Evolutionary conservation across 2,888 invertebrate species (phyloP), one percentile per base, ranked within the genome.

Genomic region (Ceramica pisi): DNA sequence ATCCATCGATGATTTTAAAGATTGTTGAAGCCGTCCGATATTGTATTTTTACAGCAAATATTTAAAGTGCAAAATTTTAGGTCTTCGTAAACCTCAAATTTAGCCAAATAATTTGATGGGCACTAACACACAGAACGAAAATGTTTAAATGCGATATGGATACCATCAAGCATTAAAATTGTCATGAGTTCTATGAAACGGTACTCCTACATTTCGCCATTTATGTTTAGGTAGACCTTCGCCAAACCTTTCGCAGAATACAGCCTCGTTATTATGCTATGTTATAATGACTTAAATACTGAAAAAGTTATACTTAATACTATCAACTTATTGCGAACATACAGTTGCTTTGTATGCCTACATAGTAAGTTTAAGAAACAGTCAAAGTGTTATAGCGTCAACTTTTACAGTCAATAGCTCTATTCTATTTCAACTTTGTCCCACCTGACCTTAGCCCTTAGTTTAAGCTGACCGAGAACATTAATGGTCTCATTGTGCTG

Each of bases 401-500:
- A 70, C 26, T 44, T 55, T 31, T 14, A 8, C 21, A 56, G 21
- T 50, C 23, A 41, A 70, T 26, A 19, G 19, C 0, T 26, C 46
- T 38, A 55, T 67, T 65, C 23, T 44, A 23, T 31, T n/a, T 31
- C 62, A 57, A 76, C 66, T 67, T 69, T 64, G 66, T 74, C 12
- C 14, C 14, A 14, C 3, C 38, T 26, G 50, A 73, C 84, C 71
- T 73, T 78, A 60, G 48, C 44, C 56, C 19, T 10, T 16, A 38
- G 46, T 46, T 48, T 57, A 10, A 68, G 53, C 50, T 72, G 67
- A 64, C 67, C 23, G 19, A 50, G 35, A 71, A 44, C 59, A 71
- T 70, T 70, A 75, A 84, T 74, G 56, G 46, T 10, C 56, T 50
- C 63, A 75, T 71, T 84, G 82, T 81, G 48, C 21, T 46, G 61